Percentiles rank a stretch among this genome's conserved stretches.
phyloP scores from a whole-genome alignment of 92 coral and sea anemone genomes.

The Zoanthus sansibaricus region DNA sequence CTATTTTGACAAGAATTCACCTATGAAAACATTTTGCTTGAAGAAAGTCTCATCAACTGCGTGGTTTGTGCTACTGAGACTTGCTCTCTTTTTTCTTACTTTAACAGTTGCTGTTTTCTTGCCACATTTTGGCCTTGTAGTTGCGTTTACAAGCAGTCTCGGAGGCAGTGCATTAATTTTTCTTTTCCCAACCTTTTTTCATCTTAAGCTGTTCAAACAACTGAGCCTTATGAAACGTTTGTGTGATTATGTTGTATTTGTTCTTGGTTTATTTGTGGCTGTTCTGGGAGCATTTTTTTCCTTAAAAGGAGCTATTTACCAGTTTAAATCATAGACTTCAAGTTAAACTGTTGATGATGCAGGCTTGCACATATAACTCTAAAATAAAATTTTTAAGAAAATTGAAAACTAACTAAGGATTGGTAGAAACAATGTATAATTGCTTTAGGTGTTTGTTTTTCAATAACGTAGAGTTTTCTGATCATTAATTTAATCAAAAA shows the following conservation, averaged over 20 bases:
- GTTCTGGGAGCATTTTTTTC: conserved; percentile 30
- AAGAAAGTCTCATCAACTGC: conserved; percentile 1
- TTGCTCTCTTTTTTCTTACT: neutral
- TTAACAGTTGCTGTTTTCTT: conserved; percentile 16
- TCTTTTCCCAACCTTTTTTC: conserved; percentile 26
- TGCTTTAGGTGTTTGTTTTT: too few species aligned
- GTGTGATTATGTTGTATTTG: conserved; percentile 12
- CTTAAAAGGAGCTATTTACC: conserved; percentile 1
- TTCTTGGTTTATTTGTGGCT: conserved; percentile 27
- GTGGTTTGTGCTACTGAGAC: conserved; percentile 14
- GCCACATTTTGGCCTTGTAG: conserved; percentile 18
- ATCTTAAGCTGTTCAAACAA: conserved; percentile 22
- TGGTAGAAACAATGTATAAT: too few species aligned
- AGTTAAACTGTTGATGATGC: neutral
- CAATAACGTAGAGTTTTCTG: too few species aligned
- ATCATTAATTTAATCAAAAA: too few species aligned
- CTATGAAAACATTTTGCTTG: conserved; percentile 21
- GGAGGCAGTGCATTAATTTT: conserved; percentile 13
- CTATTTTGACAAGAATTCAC: conserved; percentile 6
- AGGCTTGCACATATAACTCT: too few species aligned
- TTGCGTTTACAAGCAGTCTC: conserved; percentile 35
- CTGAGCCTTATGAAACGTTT: neutral
- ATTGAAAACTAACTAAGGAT: too few species aligned
- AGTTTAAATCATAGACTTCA: neutral
- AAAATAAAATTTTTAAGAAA: too few species aligned